Evolutionary conservation across 2,113 vertebrate genomes (phyloP), one percentile per base, ranked within the genome.

Genomic region (Geococcyx californianus): DNA sequence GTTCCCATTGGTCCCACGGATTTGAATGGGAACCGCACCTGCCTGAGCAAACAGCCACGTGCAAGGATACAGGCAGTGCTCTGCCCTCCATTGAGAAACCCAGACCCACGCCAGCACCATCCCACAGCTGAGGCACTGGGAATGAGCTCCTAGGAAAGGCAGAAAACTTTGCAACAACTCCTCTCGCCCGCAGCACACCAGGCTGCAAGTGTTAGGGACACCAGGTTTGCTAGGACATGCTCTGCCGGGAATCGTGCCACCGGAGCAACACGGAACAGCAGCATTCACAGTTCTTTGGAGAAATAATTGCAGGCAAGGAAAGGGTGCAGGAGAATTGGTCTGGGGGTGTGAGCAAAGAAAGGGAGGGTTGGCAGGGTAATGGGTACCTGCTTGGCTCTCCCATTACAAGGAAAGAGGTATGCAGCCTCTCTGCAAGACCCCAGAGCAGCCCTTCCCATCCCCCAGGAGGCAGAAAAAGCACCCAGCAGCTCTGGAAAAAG

Each of bases 1-100:
- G 72, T 67, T 88, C 97, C 97, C 97, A 98, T 98, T 97, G 98
- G 98, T 83, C 96, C 91, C 80, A 38, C 34, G 16, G 63, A 47
- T 84, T 94, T 77, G 96, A 96, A 96, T 89, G 17, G 55, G 42
- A n/a, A 49, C 79, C 60, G 54, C 97, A 97, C 97, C 97, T 95
- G 97, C 15, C 84, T 2, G n/a, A 76, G 75, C 90, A 29, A 79
- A 68, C 63, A 58, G 23, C 34, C 58, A 11, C 4, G 13, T 3
- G n/a, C 10, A 3, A 0, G n/a, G 51, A 2, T 2, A 4, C 4
- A 0, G 8, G 42, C 72, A 16, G 36, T 0, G 29, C 40, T 31
- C 59, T 60, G 74, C 24, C n/a, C 26, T 4, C 23, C 40, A 44
- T 59, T 3, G 23, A 3, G 0, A 13, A 11, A 5, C 28, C 10